These are phyloP conservation scores for Drosophila melanosoma DNA, from an alignment of 2,888 invertebrate genomes.

Conservation along the genomic window DNA sequence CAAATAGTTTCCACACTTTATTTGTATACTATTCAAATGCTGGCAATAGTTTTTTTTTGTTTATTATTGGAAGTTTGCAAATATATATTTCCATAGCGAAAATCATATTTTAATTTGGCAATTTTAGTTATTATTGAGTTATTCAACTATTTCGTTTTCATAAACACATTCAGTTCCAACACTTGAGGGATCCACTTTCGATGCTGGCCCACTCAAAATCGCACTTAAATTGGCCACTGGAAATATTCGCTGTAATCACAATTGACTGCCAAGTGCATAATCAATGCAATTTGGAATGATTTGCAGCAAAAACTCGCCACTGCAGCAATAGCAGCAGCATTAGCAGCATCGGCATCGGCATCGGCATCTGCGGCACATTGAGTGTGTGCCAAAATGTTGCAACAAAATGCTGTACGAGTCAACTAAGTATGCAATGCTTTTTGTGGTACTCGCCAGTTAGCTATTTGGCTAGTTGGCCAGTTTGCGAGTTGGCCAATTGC, in stretches of 20 bases:
- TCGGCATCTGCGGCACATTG: conserved; percentile 11
- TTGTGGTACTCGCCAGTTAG: conserved; percentile 38
- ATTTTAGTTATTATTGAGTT: background rate
- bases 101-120: conserved; percentile 2
- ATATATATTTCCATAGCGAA: background rate
- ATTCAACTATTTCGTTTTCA: background rate
- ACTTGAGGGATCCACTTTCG: conserved; percentile 35
- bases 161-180: background rate
- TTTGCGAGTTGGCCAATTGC: conserved; percentile 57
- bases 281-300: conserved; percentile 75
- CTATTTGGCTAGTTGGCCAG: conserved; percentile 16
- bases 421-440: conserved; percentile 70
- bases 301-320: conserved; percentile 37
- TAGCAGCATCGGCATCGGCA: background rate
- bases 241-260: conserved; percentile 48
- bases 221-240: conserved; percentile 51
- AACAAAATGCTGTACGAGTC: conserved; percentile 23
- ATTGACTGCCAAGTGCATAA: conserved; percentile 79
- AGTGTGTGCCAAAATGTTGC: conserved; percentile 48
- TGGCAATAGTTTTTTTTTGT: background rate
- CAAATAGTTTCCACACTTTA: background rate
- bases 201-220: conserved; percentile 54
- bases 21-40: background rate
- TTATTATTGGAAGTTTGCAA: background rate
- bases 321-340: conserved; percentile 8